These are phyloP conservation scores for Equus przewalskii DNA, from an alignment of 2,113 vertebrate species.

Conservation along the genomic window DNA sequence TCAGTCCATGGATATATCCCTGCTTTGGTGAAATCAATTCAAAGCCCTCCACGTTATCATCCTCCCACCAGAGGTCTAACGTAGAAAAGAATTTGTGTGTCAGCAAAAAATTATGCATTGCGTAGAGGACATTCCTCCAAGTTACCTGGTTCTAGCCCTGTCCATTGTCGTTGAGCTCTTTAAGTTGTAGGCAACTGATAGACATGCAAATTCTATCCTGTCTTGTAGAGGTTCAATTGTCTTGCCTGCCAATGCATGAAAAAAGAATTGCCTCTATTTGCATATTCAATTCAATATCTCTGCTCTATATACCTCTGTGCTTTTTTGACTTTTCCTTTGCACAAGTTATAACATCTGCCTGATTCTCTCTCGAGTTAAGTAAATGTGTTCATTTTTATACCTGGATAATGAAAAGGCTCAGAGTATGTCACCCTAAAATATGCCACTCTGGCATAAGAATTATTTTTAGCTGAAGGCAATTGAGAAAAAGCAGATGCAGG, in stretches of 20 bases:
- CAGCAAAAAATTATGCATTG: not conserved
- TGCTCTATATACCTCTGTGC: not conserved
- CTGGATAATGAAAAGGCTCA: not conserved
- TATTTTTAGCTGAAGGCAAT: not conserved
- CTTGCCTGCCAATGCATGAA: not conserved
- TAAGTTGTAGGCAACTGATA: not conserved
- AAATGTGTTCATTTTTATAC: not conserved
- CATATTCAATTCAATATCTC: not conserved
- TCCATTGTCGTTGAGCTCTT: not conserved
- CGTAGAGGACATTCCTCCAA: not conserved
- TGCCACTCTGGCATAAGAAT: not conserved
- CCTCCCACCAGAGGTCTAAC: not conserved
- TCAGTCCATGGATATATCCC: not conserved
- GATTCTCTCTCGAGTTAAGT: not conserved
- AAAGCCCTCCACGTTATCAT: not conserved
- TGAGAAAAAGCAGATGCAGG: not conserved
- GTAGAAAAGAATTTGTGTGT: not conserved
- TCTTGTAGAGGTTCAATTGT: not conserved
- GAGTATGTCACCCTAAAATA: not conserved
- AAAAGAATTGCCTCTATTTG: not conserved
- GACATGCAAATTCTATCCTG: not conserved
- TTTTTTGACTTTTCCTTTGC: not conserved
- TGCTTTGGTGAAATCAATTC: not conserved
- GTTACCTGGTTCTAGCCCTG: not conserved
- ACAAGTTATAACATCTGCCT: not conserved